Evolutionary conservation across 2,888 invertebrate species (phyloP), one percentile per base, ranked within the genome.

Genomic region (Drosophila formosana): DNA sequence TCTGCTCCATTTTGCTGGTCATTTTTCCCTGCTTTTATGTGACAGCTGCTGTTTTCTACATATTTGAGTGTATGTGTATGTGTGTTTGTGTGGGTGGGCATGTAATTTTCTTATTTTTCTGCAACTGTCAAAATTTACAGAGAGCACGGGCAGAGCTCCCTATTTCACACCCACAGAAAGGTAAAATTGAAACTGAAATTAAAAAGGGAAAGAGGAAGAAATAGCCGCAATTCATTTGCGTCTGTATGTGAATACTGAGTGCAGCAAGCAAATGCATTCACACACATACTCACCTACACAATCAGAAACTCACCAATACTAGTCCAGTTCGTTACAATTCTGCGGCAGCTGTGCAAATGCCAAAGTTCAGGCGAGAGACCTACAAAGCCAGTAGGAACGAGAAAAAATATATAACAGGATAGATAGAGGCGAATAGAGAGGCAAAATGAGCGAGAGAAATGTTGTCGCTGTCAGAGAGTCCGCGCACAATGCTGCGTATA

Each of bases 351-450:
- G 67, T 74, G 79, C 69, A 82, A 82, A 83, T 83, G 82, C 60
- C 86, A 83, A 83, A 83, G 82, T 83, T 83, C 83, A 83, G 28
- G 46, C 60, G 73, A 66, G 73, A 73, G 77, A 77, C 73, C 75
- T 66, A 58, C 51, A 72, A 72, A 78, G 60, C 49, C 66, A 49
- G 25, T n/a, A 45, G 49, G 13, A 13, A 13, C 50, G 32, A 47
- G 41, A 58, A 8, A 47, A 32, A 34, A 47, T 39, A 32, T 53
- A 66, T 49, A 57, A 23, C 41, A 37, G 26, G 11, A 39, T 34
- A 34, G 53, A 53, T 45, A 8, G 23, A 50, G 26, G 47, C 28
- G 37, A 4, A 28, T 28, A 28, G 18, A 53, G 47, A 50, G 57
- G 52, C 39, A 4, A 41, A 41, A 9, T n/a, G 7, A 53, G 47